phyloP scores from a whole-genome alignment of 1,140 invertebrate species.

The Drosophila navojoa region DNA sequence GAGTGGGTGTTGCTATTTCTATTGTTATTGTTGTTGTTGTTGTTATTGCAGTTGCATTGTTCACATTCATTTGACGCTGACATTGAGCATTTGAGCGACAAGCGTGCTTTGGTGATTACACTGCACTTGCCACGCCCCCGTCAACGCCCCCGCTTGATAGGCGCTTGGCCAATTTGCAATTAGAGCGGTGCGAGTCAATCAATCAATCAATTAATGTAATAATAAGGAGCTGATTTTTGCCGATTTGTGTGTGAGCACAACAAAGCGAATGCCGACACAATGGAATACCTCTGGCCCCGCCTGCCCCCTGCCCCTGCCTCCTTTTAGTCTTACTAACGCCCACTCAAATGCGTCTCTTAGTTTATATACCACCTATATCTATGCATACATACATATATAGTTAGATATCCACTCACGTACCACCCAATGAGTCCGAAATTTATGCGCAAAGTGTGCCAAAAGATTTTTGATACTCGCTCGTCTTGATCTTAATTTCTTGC shows the following conservation, averaged over 20 bases:
- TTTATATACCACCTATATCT: no score
- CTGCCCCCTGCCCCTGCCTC: background rate
- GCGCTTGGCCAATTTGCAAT: conserved; percentile 60
- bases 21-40: background rate
- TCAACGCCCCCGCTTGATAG: background rate
- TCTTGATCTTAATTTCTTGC: conserved; percentile 17
- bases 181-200: conserved; percentile 65
- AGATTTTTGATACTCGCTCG: conserved; percentile 24
- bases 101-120: conserved; percentile 11
- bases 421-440: conserved; percentile 38
- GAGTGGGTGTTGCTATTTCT: conserved; percentile 15
- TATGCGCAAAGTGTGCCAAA: conserved; percentile 67
- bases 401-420: background rate
- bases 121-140: conserved; percentile 47
- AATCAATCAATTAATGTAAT: conserved; percentile 74
- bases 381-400: background rate
- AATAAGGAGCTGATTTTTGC: conserved; percentile 50
- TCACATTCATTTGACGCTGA: conserved; percentile 66
- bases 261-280: conserved; percentile 33
- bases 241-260: conserved; percentile 36
- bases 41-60: conserved; percentile 55
- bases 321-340: conserved; percentile 12
- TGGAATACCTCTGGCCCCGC: no score
- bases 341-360: background rate
- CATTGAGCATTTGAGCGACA: conserved; percentile 52